Evolutionary conservation across 2,113 vertebrate genomes (phyloP).

Genomic region (Terrapene triunguis): DNA sequence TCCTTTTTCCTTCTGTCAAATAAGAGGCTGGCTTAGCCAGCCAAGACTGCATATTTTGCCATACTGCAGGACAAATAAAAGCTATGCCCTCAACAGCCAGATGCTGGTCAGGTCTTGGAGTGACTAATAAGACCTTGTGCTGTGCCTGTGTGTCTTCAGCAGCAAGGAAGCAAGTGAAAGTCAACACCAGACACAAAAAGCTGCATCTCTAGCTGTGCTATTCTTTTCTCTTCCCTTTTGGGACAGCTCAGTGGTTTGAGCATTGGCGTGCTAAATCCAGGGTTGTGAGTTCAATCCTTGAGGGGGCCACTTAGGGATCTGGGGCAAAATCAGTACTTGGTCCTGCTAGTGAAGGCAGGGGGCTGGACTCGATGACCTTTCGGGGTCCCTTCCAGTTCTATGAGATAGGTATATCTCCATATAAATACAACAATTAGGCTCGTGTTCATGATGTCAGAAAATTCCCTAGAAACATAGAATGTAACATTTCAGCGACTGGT

Average conservation of each 20-base stretch:
- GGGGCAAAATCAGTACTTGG: no score
- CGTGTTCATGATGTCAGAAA: accelerated
- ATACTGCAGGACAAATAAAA: neutral
- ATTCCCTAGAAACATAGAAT: neutral
- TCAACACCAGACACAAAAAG: neutral
- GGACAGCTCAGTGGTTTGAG: no score
- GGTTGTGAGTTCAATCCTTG: no score
- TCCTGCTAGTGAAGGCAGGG: no score
- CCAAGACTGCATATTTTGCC: neutral
- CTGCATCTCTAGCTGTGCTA: neutral
- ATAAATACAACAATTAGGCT: neutral
- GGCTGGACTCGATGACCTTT: no score
- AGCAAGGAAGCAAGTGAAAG: neutral
- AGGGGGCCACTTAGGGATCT: no score
- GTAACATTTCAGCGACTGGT: neutral
- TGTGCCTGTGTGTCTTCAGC: neutral
- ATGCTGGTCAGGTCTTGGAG: neutral
- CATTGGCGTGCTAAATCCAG: no score
- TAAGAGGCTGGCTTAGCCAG: no score
- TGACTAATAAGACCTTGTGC: neutral
- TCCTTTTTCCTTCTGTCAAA: neutral
- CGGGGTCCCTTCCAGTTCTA: no score
- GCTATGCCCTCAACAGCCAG: no score
- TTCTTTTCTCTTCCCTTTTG: neutral
- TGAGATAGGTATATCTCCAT: no score